Conservation (phyloP, 2,888 invertebrate species). For the Cerastoderma edule region DNA sequence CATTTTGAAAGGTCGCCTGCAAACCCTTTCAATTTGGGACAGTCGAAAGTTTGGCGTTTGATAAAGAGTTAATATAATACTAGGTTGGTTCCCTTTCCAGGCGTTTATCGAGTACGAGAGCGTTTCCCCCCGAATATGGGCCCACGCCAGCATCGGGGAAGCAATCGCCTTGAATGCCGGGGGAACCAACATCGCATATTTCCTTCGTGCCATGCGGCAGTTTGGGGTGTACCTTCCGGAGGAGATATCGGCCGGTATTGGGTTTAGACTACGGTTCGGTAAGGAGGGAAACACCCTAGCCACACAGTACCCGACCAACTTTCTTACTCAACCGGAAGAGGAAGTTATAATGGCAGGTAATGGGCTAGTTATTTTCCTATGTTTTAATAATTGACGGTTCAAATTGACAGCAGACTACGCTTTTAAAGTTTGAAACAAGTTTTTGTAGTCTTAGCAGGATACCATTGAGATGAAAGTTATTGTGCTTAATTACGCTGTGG, state of each 20-base stretch:
- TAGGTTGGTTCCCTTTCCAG: too few species aligned
- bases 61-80: too few species aligned
- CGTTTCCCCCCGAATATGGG: constrained; percentile 73
- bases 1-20: too few species aligned
- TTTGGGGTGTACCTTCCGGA: constrained; percentile 73
- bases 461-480: too few species aligned
- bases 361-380: too few species aligned
- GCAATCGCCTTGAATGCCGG: constrained; percentile 51
- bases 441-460: too few species aligned
- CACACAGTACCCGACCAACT: constrained; percentile 64
- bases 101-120: constrained; percentile 69
- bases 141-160: constrained; percentile 65
- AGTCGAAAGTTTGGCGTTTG: too few species aligned
- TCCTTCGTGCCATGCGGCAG: constrained; percentile 71
- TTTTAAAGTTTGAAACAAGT: too few species aligned
- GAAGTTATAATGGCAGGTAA: constrained; percentile 72
- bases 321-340: constrained; percentile 56
- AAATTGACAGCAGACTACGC: too few species aligned
- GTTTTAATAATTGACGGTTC: too few species aligned
- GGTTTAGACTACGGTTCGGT: constrained; percentile 55
- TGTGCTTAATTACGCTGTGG: too few species aligned
- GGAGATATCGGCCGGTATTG: constrained; percentile 67
- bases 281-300: constrained; percentile 42
- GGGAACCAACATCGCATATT: constrained; percentile 49
- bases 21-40: too few species aligned